Conservation (phyloP, 2,888 invertebrate genomes). For the Parnassius orleans region DNA sequence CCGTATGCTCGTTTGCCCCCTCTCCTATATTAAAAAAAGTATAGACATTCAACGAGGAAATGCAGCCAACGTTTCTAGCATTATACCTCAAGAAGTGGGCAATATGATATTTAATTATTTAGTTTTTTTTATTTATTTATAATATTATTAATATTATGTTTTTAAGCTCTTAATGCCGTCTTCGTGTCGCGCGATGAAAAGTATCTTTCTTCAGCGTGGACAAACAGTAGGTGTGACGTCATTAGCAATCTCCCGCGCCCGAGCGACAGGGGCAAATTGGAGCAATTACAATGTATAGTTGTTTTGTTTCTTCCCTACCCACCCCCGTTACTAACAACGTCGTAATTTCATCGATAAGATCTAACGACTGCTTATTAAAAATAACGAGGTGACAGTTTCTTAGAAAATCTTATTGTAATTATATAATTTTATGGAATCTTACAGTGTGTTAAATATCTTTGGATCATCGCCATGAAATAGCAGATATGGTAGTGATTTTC, state of each 20-base stretch:
- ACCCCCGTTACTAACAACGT: slow-evolving; percentile 37
- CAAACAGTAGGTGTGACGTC: slow-evolving; percentile 59
- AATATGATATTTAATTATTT: too few species aligned
- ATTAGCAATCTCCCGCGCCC: slow-evolving; percentile 58
- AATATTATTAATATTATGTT: too few species aligned
- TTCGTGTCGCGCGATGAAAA: slow-evolving; percentile 35
- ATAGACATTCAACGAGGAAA: too few species aligned
- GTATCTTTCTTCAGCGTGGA: slow-evolving; percentile 31
- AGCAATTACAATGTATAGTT: slow-evolving; percentile 64
- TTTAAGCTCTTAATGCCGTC: background rate
- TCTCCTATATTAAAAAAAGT: too few species aligned
- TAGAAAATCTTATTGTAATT: slow-evolving; percentile 4
- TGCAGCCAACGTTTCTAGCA: too few species aligned
- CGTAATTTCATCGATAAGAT: slow-evolving; percentile 37
- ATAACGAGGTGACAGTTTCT: slow-evolving; percentile 22
- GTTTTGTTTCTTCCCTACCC: slow-evolving; percentile 52
- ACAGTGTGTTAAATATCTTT: background rate
- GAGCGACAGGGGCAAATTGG: slow-evolving; percentile 62
- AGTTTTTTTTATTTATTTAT: too few species aligned
- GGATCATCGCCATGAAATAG: too few species aligned
- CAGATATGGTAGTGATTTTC: too few species aligned
- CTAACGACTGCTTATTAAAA: slow-evolving; percentile 34
- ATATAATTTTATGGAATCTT: background rate
- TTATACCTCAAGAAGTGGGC: too few species aligned
- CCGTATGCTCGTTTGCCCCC: too few species aligned